A percentile compares a stretch with the other conserved stretches of the same genome.
phyloP scores from a whole-genome alignment of 2,113 vertebrate genomes.

The Charina bottae region DNA sequence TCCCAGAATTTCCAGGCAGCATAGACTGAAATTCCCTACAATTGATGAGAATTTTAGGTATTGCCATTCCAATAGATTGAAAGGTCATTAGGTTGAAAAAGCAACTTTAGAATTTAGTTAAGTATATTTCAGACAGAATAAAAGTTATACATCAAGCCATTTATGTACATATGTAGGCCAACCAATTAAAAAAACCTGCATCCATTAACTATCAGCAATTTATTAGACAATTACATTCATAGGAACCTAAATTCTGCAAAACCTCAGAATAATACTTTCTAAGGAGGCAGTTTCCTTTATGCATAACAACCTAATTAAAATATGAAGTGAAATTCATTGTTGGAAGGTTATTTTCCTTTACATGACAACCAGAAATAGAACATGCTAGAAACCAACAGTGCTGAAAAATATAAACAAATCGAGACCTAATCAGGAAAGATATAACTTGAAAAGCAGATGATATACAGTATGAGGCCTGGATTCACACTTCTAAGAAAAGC shows the following conservation, averaged over 20 bases:
- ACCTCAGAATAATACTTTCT: neutral
- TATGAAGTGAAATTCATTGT: neutral
- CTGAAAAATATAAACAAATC: neutral
- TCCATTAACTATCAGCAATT: neutral
- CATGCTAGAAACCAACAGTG: neutral
- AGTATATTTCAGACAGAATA: neutral
- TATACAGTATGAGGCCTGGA: neutral
- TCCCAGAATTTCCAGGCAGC: neutral
- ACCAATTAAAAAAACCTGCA: neutral
- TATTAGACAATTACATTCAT: neutral
- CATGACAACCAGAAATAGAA: neutral
- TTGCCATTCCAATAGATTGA: neutral
- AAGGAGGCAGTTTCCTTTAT: neutral
- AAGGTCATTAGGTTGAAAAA: neutral
- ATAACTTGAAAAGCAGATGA: neutral
- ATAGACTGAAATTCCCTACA: neutral
- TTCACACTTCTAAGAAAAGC: neutral
- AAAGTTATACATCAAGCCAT: neutral
- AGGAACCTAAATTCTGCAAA: neutral
- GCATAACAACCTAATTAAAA: neutral
- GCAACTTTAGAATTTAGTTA: neutral
- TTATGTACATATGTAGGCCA: neutral
- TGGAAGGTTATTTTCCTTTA: neutral
- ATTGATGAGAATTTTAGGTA: neutral
- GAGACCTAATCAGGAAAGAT: neutral